These are phyloP conservation scores for Nemotelus nigrinus DNA, from an alignment of 2,888 invertebrate species.

Conservation along the genomic window DNA sequence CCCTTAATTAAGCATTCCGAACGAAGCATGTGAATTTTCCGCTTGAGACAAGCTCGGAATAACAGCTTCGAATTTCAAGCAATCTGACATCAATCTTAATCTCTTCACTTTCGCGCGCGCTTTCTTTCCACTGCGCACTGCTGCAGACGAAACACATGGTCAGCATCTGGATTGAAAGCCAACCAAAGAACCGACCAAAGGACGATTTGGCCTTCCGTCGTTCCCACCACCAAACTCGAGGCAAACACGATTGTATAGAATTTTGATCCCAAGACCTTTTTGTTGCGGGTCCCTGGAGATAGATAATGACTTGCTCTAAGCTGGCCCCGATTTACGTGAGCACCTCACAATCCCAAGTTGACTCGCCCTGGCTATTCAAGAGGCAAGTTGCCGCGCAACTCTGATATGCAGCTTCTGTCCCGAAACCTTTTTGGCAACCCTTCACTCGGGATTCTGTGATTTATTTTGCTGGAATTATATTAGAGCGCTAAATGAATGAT, in stretches of 20 bases:
- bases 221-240: not conserved
- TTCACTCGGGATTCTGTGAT: conserved; percentile 30
- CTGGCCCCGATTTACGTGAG: not conserved
- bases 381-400: not conserved
- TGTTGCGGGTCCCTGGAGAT: conserved; percentile 2
- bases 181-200: conserved; percentile 2
- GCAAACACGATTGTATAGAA: not conserved
- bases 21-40: not conserved
- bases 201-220: conserved; percentile 18
- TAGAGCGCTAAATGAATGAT: conserved; percentile 31
- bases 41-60: not conserved
- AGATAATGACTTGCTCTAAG: conserved; percentile 21
- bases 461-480: conserved; percentile 30
- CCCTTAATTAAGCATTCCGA: conserved; percentile 19
- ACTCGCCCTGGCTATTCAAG: not conserved
- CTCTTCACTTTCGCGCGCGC: too few relatives aligned
- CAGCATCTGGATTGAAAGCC: not conserved
- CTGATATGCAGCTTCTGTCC: not conserved
- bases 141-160: too few relatives aligned
- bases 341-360: too few relatives aligned
- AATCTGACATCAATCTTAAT: not conserved
- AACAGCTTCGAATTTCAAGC: not conserved
- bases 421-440: not conserved
- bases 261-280: conserved; percentile 25
- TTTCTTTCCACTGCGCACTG: too few relatives aligned